Evolutionary conservation across 2,888 invertebrate genomes (phyloP).

Genomic region (Idaea straminata): DNA sequence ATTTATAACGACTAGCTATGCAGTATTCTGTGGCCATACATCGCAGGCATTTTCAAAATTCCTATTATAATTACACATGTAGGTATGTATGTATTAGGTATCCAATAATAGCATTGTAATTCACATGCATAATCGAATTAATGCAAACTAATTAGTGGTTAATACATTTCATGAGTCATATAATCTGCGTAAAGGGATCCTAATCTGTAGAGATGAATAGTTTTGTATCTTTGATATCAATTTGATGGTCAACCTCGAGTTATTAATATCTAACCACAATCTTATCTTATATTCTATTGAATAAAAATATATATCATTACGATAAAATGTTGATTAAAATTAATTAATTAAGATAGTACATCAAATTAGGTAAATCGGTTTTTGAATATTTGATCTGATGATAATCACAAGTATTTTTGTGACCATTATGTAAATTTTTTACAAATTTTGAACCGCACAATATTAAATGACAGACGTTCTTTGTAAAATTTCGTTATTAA

Average conservation of each 20-base stretch:
- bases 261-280: neutral
- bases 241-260: constrained; percentile 1
- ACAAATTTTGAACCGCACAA: too few relatives aligned
- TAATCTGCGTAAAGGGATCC: neutral
- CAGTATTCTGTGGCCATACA: too few relatives aligned
- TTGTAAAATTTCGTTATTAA: too few relatives aligned
- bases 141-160: neutral
- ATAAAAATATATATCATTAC: too few relatives aligned
- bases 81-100: neutral
- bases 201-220: neutral
- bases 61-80: neutral
- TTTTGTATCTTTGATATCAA: neutral
- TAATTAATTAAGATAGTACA: too few relatives aligned
- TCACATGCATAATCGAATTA: neutral
- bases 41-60: too few relatives aligned
- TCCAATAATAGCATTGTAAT: neutral
- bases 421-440: too few relatives aligned
- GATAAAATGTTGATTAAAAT: too few relatives aligned
- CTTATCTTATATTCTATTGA: neutral
- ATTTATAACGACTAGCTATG: neutral
- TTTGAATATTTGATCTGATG: too few relatives aligned
- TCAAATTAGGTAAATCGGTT: too few relatives aligned
- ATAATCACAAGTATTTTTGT: too few relatives aligned
- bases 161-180: neutral
- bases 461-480: too few relatives aligned